Evolutionary conservation across 2,888 invertebrate genomes (phyloP).

Genomic region (Lysandra bellargus): DNA sequence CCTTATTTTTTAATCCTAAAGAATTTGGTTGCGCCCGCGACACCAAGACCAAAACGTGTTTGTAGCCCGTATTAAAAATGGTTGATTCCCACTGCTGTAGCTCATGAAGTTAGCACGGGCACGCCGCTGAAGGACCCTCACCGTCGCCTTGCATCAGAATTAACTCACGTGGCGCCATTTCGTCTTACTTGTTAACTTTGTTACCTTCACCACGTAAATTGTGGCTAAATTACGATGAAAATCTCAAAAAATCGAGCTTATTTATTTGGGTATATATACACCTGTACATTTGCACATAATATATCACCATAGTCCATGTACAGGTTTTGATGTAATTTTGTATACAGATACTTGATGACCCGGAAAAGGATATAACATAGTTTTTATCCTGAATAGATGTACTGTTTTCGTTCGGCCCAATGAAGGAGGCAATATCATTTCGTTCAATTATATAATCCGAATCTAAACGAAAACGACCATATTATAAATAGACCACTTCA

Average conservation of each 20-base stretch:
- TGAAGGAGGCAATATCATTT: too few relatives aligned
- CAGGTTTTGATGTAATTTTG: neutral
- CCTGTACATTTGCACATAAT: too few relatives aligned
- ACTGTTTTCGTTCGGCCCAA: too few relatives aligned
- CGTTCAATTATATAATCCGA: too few relatives aligned
- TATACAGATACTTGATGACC: neutral
- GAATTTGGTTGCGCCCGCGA: too few relatives aligned
- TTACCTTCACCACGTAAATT: neutral
- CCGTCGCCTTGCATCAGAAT: conserved; percentile 3
- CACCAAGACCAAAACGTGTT: too few relatives aligned
- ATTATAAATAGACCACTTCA: neutral
- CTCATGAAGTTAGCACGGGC: neutral
- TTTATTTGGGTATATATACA: too few relatives aligned
- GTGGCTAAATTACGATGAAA: neutral
- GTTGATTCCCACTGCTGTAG: too few relatives aligned
- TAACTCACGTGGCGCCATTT: neutral
- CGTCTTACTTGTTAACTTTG: neutral
- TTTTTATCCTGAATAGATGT: neutral
- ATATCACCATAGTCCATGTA: neutral
- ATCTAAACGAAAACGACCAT: too few relatives aligned
- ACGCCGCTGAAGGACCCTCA: neutral
- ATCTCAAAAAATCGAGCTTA: neutral
- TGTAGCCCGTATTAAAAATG: too few relatives aligned
- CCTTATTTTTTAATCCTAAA: too few relatives aligned
- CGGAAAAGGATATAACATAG: neutral